These are phyloP conservation scores for Sebastes variabilis DNA, from an alignment of 2,797 vertebrate genomes.

Conservation along the genomic window DNA sequence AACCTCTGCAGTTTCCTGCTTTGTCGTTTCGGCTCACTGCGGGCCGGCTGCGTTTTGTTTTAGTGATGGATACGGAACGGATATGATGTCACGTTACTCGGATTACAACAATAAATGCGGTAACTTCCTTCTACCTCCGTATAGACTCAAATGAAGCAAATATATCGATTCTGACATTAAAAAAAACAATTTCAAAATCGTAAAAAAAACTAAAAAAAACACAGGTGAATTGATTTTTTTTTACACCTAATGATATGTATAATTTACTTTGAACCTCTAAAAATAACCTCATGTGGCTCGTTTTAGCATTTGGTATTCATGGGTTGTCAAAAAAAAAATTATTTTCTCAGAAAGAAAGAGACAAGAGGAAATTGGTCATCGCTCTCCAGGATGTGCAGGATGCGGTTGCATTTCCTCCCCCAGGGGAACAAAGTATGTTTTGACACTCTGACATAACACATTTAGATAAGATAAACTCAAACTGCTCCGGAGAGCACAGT, in stretches of 20 bases:
- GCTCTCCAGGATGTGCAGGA: not conserved
- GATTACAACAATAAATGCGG: too few species aligned
- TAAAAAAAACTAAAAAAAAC: too few species aligned
- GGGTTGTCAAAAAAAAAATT: not conserved
- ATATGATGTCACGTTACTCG: too few species aligned
- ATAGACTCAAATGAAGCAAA: too few species aligned
- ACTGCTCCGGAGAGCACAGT: not conserved
- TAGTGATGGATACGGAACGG: too few species aligned
- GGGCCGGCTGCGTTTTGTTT: too few species aligned
- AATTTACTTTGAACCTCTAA: not conserved
- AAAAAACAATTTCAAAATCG: too few species aligned
- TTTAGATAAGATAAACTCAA: not conserved
- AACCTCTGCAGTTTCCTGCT: too few species aligned
- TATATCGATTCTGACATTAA: too few species aligned
- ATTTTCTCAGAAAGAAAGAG: not conserved
- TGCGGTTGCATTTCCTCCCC: not conserved
- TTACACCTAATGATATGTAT: not conserved
- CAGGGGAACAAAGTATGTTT: not conserved
- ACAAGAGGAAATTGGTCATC: not conserved
- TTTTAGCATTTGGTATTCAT: not conserved
- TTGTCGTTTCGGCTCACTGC: too few species aligned
- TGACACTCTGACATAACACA: not conserved
- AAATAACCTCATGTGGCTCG: not conserved
- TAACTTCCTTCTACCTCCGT: too few species aligned
- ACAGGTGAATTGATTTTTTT: too few species aligned